A percentile compares a stretch with the other conserved stretches of the same genome.
These are phyloP conservation scores for Stichodactyla mertensii DNA, from an alignment of 64 coral and sea anemone genomes.

Conservation along the genomic window DNA sequence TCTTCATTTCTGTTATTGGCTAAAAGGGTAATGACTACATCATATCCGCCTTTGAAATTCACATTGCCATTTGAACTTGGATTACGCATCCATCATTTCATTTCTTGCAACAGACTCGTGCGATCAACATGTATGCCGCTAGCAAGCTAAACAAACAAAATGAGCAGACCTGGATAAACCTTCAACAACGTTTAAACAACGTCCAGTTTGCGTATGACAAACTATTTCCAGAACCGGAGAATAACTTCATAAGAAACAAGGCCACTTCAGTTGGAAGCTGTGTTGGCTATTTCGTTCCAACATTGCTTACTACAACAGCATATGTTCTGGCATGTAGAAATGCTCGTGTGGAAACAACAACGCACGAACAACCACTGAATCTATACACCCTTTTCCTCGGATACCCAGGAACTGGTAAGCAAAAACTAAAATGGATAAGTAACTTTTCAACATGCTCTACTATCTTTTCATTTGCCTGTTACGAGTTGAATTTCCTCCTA, in stretches of 20 bases:
- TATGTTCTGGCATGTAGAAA: conserved; percentile 8
- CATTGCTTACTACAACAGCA: conserved; percentile 28
- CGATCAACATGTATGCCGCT: conserved; percentile 1
- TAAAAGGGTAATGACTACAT: background rate
- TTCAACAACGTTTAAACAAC: background rate
- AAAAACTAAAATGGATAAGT: background rate
- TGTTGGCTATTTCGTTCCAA: conserved; percentile 26
- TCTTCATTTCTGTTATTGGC: background rate
- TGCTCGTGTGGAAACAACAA: background rate
- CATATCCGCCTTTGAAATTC: background rate
- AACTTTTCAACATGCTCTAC: background rate
- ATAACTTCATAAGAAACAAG: conserved; percentile 27
- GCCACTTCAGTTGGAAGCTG: conserved; percentile 24
- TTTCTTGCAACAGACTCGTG: background rate
- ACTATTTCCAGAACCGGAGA: background rate
- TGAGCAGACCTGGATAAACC: conserved; percentile 21
- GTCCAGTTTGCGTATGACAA: conserved; percentile 18
- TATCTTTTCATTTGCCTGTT: background rate
- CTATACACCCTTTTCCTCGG: conserved; percentile 21
- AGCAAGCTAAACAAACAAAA: conserved; percentile 32
- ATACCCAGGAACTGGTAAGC: conserved; percentile 24
- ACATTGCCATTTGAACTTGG: background rate
- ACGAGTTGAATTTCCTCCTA: background rate
- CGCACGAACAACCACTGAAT: conserved; percentile 16
- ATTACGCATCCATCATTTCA: background rate